phyloP scores from a whole-genome alignment of 2,113 vertebrate species.

The Eurystomus gularis region DNA sequence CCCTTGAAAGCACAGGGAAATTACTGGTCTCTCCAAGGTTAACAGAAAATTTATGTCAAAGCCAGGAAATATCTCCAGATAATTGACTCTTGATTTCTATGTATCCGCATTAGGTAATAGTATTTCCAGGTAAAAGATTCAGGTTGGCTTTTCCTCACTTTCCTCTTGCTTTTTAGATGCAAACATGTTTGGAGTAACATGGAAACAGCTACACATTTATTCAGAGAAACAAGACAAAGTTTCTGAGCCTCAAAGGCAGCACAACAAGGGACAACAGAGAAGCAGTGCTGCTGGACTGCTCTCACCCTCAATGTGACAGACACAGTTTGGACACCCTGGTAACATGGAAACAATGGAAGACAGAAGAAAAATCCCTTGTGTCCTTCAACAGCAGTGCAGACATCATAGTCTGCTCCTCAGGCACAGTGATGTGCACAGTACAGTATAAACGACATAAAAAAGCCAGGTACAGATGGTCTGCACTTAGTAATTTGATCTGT shows the following conservation, averaged over 20 bases:
- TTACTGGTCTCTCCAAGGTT: neutral
- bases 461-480: neutral
- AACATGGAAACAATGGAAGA: neutral
- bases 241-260: neutral
- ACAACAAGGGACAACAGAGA: neutral
- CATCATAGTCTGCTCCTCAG: neutral
- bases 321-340: neutral
- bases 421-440: neutral
- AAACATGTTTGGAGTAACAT: neutral
- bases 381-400: neutral
- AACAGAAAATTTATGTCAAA: neutral
- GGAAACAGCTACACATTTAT: neutral
- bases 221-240: neutral
- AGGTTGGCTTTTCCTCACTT: neutral
- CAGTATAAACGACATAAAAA: neutral
- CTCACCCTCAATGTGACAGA: neutral
- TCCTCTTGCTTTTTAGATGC: neutral
- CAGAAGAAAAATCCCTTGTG: neutral
- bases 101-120: neutral
- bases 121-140: neutral
- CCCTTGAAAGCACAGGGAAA: neutral
- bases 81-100: neutral
- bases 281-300: rapidly evolving
- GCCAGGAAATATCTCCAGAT: neutral
- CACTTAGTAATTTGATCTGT: neutral